These are phyloP conservation scores for Stegophylla sp. DNA, from an alignment of 2,888 invertebrate species.

Conservation along the genomic window DNA sequence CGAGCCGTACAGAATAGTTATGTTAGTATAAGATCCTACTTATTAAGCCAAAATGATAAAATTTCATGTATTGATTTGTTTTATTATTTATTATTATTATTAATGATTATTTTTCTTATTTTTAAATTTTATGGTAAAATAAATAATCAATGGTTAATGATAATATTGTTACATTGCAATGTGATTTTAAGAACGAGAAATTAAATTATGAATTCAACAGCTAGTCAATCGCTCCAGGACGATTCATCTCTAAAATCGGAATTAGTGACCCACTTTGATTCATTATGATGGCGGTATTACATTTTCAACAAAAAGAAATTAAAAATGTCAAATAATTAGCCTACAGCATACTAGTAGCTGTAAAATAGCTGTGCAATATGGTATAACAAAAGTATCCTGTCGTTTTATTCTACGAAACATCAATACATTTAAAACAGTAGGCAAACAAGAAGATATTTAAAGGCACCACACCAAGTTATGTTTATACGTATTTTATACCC, in stretches of 20 bases:
- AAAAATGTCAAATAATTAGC: constrained; percentile 1
- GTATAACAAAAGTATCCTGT: constrained; percentile 50
- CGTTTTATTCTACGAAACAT: background rate
- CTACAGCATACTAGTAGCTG: background rate
- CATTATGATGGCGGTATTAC: constrained; percentile 11
- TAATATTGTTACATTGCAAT: background rate
- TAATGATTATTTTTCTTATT: too few species aligned
- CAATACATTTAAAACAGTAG: background rate
- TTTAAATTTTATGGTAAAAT: too few species aligned
- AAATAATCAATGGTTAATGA: too few species aligned
- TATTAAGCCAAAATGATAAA: too few species aligned
- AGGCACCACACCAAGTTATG: background rate
- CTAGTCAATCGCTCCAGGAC: background rate
- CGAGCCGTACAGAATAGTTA: too few species aligned
- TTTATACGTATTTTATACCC: background rate
- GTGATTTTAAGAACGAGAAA: background rate
- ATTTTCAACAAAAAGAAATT: constrained; percentile 43
- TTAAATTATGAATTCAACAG: constrained; percentile 22
- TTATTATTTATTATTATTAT: too few species aligned
- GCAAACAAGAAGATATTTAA: background rate
- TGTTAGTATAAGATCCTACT: too few species aligned
- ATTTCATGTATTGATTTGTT: too few species aligned
- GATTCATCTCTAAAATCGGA: background rate
- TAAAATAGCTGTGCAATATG: background rate
- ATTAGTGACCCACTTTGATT: constrained; percentile 5